Evolutionary conservation across 2,888 invertebrate species (phyloP).

Genomic region (Malacosoma neustria): DNA sequence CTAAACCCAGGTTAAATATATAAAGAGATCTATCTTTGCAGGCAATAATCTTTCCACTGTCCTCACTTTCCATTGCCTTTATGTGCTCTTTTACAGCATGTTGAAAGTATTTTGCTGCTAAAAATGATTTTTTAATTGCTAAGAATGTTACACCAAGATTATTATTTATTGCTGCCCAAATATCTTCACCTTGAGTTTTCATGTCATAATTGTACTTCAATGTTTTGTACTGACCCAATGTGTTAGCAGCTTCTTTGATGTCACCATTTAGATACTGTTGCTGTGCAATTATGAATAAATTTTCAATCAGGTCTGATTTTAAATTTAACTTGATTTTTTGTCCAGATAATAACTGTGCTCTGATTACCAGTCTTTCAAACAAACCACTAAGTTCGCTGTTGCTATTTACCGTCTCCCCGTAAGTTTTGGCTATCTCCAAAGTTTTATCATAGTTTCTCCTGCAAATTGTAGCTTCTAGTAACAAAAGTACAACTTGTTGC

Average conservation of each 20-base stretch:
- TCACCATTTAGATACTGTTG: constrained; percentile 61
- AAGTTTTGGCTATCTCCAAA: constrained; percentile 46
- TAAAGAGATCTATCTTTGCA: constrained; percentile 75
- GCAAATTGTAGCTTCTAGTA: constrained; percentile 59
- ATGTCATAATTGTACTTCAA: constrained; percentile 52
- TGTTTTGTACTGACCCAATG: constrained; percentile 49
- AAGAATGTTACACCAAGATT: constrained; percentile 89
- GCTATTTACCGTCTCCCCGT: constrained; percentile 44
- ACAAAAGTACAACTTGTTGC: constrained; percentile 46
- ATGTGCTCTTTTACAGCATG: constrained; percentile 85
- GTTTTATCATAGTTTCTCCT: constrained; percentile 58
- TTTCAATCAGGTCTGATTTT: constrained; percentile 57
- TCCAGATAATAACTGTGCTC: constrained; percentile 51
- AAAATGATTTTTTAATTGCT: constrained; percentile 85
- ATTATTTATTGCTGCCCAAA: constrained; percentile 79
- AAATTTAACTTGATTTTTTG: constrained; percentile 41
- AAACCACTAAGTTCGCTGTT: constrained; percentile 44
- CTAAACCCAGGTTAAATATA: constrained; percentile 89
- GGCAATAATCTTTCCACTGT: constrained; percentile 50
- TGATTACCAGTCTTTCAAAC: constrained; percentile 49
- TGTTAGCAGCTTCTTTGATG: constrained; percentile 49
- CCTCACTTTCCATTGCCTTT: constrained; percentile 54
- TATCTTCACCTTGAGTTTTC: constrained; percentile 60
- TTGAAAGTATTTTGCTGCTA: constrained; percentile 86
- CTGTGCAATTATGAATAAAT: constrained; percentile 59